Conservation (phyloP, 2,113 vertebrate genomes). For the Labeo rohita region DNA sequence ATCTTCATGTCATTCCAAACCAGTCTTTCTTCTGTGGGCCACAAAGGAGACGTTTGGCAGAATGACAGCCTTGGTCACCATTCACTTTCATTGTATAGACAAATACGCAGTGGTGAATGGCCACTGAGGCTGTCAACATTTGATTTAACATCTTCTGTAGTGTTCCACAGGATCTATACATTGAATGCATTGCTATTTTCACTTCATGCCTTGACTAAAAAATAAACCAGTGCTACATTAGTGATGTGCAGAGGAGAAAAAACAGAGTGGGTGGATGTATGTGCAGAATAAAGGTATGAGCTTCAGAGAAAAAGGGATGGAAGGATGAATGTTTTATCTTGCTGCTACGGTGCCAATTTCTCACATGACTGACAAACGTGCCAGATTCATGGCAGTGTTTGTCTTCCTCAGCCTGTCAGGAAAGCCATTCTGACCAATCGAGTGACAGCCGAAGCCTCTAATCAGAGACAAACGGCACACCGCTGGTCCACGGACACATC, state of each 20-base stretch:
- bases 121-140: background rate
- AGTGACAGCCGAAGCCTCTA: conserved; percentile 53
- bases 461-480: conserved; percentile 51
- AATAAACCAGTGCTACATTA: background rate
- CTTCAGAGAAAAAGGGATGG: conserved; percentile 3
- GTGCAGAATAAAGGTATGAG: background rate
- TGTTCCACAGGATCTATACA: background rate
- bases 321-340: conserved; percentile 44
- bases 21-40: background rate
- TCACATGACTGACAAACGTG: conserved; percentile 49
- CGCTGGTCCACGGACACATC: conserved; percentile 23
- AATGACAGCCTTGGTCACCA: background rate
- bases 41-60: background rate
- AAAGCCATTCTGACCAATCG: conserved; percentile 55
- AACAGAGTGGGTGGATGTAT: background rate
- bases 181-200: background rate
- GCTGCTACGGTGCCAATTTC: conserved; percentile 17
- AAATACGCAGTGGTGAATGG: background rate
- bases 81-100: background rate
- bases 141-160: background rate
- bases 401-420: conserved; percentile 44
- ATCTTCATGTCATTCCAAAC: background rate
- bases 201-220: background rate
- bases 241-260: background rate
- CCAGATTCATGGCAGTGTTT: conserved; percentile 49